Conservation (phyloP, 2,888 invertebrate genomes). For the Euproctis similis region DNA sequence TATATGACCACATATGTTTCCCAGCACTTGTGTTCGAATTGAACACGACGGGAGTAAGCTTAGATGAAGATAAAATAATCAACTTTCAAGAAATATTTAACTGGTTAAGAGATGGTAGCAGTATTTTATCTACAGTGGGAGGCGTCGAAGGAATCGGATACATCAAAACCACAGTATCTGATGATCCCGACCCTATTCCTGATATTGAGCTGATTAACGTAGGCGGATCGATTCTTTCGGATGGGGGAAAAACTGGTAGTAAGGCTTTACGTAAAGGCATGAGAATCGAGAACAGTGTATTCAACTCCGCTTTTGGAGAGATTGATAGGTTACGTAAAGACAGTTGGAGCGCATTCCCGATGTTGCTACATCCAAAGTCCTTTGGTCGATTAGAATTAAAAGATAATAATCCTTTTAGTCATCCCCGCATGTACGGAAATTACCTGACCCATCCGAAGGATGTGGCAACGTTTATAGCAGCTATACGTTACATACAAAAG, state of each 20-base stretch:
- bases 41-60: conserved; percentile 50
- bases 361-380: conserved; percentile 85
- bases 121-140: conserved; percentile 72
- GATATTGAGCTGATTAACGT: conserved; percentile 80
- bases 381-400: conserved; percentile 80
- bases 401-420: conserved; percentile 82
- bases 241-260: conserved; percentile 63
- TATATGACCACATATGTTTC: conserved; percentile 79
- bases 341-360: conserved; percentile 79
- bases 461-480: conserved; percentile 75
- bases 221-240: conserved; percentile 78
- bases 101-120: conserved; percentile 59
- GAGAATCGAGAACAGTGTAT: conserved; percentile 72
- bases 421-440: conserved; percentile 87
- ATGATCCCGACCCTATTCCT: conserved; percentile 77
- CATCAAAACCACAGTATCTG: conserved; percentile 75
- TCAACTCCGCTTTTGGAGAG: conserved; percentile 71
- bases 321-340: conserved; percentile 62
- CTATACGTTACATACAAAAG: conserved; percentile 77
- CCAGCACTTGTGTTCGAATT: conserved; percentile 60
- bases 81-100: conserved; percentile 25
- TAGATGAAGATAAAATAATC: conserved; percentile 36
- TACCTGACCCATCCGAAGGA: conserved; percentile 81
- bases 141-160: conserved; percentile 82
- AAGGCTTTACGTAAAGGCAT: conserved; percentile 68